Evolutionary conservation across 2,113 vertebrate species (phyloP).

Genomic region (Malurus alboscapulatus): DNA sequence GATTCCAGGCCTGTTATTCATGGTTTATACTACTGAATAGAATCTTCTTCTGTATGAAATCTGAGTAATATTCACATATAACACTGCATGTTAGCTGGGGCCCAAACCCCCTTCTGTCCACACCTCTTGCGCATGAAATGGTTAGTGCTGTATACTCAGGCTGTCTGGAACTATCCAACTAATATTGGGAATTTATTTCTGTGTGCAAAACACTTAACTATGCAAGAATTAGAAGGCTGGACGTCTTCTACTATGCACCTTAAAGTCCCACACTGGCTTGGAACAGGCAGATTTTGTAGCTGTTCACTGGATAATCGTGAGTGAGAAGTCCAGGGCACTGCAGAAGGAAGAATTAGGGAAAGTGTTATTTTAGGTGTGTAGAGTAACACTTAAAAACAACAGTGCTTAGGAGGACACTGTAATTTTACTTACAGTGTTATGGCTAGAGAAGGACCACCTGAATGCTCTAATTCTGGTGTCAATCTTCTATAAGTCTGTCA

Average conservation of each 20-base stretch:
- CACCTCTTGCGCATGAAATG: neutral
- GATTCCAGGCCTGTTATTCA: slow-evolving; percentile 54
- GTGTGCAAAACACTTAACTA: neutral
- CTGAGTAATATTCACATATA: neutral
- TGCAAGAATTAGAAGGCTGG: neutral
- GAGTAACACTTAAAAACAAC: neutral
- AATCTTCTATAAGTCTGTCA: neutral
- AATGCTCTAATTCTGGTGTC: neutral
- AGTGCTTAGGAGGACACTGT: neutral
- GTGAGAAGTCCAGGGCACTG: neutral
- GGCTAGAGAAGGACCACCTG: neutral
- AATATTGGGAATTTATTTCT: neutral
- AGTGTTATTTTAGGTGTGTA: neutral
- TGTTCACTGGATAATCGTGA: neutral
- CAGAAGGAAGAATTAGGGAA: neutral
- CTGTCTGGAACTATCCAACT: neutral
- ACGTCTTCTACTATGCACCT: neutral
- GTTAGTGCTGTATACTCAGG: neutral
- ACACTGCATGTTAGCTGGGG: neutral
- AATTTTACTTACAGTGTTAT: neutral
- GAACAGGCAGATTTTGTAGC: neutral
- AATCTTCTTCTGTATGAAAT: slow-evolving; percentile 25
- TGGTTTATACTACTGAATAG: slow-evolving; percentile 24
- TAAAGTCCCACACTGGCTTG: neutral
- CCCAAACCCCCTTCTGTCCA: neutral